phyloP scores from a whole-genome alignment of 2,113 vertebrate genomes.

The Columba livia region DNA sequence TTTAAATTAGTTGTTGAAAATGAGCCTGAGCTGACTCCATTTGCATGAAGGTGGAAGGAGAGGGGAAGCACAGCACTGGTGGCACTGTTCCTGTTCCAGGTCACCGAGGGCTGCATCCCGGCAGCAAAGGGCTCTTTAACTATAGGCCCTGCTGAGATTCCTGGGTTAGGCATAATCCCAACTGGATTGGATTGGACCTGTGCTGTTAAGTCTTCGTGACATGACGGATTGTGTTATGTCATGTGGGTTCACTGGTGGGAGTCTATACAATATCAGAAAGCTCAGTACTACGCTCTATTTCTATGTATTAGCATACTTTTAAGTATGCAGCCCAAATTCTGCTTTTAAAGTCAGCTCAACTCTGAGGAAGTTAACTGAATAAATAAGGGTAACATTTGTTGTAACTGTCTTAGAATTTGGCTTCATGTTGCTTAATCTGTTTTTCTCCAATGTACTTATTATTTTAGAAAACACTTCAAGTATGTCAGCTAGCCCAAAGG shows the following conservation, averaged over 20 bases:
- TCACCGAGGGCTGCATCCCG: not conserved
- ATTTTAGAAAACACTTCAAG: conserved; percentile 32
- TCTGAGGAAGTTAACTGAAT: not conserved
- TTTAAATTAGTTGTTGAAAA: not conserved
- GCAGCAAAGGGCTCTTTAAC: not conserved
- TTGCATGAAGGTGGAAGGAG: not conserved
- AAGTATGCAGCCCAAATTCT: not conserved
- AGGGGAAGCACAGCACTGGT: not conserved
- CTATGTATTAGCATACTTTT: not conserved
- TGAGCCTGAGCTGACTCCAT: not conserved
- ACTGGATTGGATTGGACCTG: not conserved
- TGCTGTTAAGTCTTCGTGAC: not conserved
- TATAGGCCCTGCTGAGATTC: not conserved
- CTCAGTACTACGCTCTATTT: not conserved
- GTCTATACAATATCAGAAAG: not conserved
- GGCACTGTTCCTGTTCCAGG: not conserved
- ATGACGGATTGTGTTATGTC: not conserved
- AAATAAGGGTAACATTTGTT: conserved; percentile 16
- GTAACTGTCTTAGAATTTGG: conserved; percentile 26
- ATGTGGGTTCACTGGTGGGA: not conserved
- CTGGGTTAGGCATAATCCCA: not conserved
- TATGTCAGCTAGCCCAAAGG: conserved; percentile 31
- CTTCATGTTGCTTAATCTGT: not conserved
- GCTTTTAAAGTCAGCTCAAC: conserved; percentile 13
- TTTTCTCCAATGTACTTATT: conserved; percentile 35